phyloP scores from a whole-genome alignment of 23 tunicate genomes.

The Styela clava region DNA sequence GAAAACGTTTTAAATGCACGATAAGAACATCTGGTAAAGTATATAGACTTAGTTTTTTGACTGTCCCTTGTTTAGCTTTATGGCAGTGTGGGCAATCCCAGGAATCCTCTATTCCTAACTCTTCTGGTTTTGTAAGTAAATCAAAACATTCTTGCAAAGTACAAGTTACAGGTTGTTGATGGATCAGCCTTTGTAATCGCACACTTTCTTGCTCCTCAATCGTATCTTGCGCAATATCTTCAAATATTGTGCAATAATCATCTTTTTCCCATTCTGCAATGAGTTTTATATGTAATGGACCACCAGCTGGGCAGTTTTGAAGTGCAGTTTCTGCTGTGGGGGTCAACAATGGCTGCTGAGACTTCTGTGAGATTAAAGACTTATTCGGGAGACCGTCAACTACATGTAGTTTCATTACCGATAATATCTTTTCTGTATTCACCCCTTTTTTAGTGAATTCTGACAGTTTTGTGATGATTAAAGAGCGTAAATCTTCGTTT shows the following conservation, averaged over 20 bases:
- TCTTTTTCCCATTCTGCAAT: slow-evolving; percentile 76
- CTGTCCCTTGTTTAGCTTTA: slow-evolving; percentile 62
- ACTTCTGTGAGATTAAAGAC: slow-evolving; percentile 32
- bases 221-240: slow-evolving; percentile 65
- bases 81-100: slow-evolving; percentile 83
- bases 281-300: slow-evolving; percentile 73
- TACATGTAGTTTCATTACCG: slow-evolving; percentile 30
- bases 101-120: slow-evolving; percentile 51
- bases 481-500: slow-evolving; percentile 42
- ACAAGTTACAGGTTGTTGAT: slow-evolving; percentile 86
- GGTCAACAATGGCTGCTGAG: slow-evolving; percentile 43
- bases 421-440: slow-evolving; percentile 43
- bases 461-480: slow-evolving; percentile 41
- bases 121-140: slow-evolving; percentile 59
- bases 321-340: slow-evolving; percentile 83
- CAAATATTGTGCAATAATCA: slow-evolving; percentile 47
- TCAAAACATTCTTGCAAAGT: slow-evolving; percentile 91
- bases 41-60: slow-evolving; percentile 62
- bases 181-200: slow-evolving; percentile 46
- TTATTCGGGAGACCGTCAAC: slow-evolving; percentile 68
- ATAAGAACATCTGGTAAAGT: slow-evolving; percentile 79
- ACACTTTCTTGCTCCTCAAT: slow-evolving; percentile 82
- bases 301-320: slow-evolving; percentile 87
- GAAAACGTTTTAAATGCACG: slow-evolving; percentile 70
- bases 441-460: slow-evolving; percentile 60